Percentiles rank a stretch among this genome's conserved stretches.
phyloP scores from a whole-genome alignment of 2,797 vertebrate genomes.

The Tympanoctomys barrerae region DNA sequence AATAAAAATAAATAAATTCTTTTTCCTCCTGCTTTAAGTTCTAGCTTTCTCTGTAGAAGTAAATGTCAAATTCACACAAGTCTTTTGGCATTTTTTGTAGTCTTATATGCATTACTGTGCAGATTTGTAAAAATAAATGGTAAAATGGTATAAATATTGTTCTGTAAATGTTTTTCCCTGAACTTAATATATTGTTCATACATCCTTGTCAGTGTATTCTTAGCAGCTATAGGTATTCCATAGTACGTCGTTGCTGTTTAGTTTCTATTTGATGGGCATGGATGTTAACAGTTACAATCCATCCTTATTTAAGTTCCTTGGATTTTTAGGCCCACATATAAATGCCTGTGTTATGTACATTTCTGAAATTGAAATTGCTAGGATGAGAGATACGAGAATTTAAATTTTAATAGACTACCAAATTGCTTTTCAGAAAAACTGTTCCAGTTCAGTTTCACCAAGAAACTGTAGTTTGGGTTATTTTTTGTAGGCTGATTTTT shows the following conservation, averaged over 20 bases:
- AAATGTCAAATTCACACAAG: not conserved
- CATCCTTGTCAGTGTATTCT: not conserved
- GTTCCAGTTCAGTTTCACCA: not conserved
- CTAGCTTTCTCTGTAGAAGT: not conserved
- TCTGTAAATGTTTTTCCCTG: not conserved
- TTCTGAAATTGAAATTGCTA: conserved; percentile 11
- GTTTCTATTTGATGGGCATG: not conserved
- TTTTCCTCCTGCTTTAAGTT: not conserved
- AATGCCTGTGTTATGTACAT: not conserved
- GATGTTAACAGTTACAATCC: not conserved
- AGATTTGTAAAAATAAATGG: not conserved
- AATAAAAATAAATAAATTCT: not conserved
- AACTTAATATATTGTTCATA: not conserved
- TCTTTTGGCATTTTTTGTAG: not conserved
- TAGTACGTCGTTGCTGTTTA: not conserved
- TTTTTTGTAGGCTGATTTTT: conserved; percentile 32
- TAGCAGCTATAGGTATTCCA: not conserved
- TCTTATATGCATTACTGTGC: not conserved
- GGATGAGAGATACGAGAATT: not conserved
- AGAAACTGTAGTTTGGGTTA: not conserved
- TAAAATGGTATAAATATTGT: not conserved
- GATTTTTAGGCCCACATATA: not conserved
- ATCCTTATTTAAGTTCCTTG: not conserved
- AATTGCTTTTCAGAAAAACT: not conserved
- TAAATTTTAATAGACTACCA: not conserved